These are phyloP conservation scores for Argyrosomus regius DNA, from an alignment of 2,797 vertebrate species.

Conservation along the genomic window DNA sequence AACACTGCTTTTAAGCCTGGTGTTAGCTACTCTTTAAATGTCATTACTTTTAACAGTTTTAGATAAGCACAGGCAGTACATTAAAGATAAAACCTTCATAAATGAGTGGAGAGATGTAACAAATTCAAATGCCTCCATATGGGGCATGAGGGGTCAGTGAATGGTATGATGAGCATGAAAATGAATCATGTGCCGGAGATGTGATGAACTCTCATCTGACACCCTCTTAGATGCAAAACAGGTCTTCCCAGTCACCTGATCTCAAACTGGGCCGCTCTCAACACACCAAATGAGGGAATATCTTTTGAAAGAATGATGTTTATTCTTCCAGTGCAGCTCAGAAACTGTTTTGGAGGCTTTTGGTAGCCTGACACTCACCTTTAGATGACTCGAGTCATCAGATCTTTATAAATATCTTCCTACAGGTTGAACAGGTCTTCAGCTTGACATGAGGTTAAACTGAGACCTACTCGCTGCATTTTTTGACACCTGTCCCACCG, in stretches of 20 bases:
- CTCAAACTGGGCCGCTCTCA: not conserved
- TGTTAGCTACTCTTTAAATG: not conserved
- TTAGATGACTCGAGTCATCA: not conserved
- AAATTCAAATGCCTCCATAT: not conserved
- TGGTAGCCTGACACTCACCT: not conserved
- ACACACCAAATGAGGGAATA: not conserved
- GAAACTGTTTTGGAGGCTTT: not conserved
- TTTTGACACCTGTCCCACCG: constrained; percentile 61
- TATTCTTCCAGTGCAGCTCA: not conserved
- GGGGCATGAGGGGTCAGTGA: not conserved
- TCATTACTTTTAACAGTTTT: no score
- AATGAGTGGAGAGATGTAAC: no score
- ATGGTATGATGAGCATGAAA: not conserved
- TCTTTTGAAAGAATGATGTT: not conserved
- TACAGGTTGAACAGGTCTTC: constrained; percentile 14
- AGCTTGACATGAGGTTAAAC: constrained; percentile 29
- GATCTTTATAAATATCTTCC: constrained; percentile 22
- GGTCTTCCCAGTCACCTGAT: constrained; percentile 11
- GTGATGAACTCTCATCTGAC: not conserved
- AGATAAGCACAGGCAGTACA: not conserved
- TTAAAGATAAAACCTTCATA: not conserved
- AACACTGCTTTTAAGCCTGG: not conserved
- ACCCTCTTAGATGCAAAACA: not conserved
- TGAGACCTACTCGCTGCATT: constrained; percentile 33
- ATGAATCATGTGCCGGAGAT: not conserved